Evolutionary conservation across 2,113 vertebrate genomes (phyloP).

Genomic region (chimpanzee (Pan troglodytes)): DNA sequence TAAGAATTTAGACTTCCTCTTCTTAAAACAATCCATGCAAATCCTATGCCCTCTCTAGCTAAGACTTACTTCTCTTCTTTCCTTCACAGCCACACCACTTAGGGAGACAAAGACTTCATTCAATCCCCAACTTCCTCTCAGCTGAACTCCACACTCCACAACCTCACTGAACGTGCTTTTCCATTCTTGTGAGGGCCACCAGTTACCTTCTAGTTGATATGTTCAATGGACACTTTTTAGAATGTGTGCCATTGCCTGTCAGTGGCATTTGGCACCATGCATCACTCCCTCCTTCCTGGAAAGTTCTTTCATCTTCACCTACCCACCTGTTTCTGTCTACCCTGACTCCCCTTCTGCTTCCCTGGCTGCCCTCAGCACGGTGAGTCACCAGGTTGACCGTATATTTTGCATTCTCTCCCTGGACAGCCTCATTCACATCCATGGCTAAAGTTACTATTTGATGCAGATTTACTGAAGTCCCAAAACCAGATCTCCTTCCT

Average conservation of each 20-base stretch:
- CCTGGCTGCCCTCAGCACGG: background rate
- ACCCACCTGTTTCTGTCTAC: background rate
- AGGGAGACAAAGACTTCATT: background rate
- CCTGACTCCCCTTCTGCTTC: background rate
- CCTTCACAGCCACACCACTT: background rate
- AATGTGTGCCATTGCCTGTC: background rate
- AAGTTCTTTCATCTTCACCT: background rate
- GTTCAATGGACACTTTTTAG: background rate
- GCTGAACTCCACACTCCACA: background rate
- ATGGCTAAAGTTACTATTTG: background rate
- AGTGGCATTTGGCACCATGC: background rate
- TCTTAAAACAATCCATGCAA: background rate
- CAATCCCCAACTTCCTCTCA: background rate
- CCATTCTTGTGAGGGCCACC: background rate
- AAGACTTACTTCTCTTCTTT: background rate
- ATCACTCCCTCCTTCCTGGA: background rate
- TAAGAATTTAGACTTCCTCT: background rate
- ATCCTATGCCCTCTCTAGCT: background rate
- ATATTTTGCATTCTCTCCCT: background rate
- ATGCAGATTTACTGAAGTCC: background rate
- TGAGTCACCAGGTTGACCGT: background rate
- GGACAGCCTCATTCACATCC: background rate
- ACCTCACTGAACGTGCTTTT: background rate
- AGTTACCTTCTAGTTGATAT: background rate
- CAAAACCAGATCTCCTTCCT: background rate